phyloP scores from a whole-genome alignment of 2,797 vertebrate genomes.

The Peromyscus melanophrys region DNA sequence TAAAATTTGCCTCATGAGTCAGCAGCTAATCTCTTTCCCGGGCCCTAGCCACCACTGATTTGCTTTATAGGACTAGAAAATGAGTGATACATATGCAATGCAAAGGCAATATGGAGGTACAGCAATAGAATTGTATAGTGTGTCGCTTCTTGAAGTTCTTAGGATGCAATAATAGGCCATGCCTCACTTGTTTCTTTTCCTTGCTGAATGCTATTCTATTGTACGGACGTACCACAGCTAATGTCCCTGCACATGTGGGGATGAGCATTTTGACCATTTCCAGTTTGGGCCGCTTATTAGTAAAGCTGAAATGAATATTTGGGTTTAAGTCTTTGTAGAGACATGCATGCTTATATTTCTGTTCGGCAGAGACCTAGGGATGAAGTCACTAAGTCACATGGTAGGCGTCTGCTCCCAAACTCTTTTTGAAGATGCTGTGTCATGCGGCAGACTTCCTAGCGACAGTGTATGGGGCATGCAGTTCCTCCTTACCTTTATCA shows the following conservation, averaged over 20 bases:
- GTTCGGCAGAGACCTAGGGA: not conserved
- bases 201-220: not conserved
- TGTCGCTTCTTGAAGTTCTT: not conserved
- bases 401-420: not conserved
- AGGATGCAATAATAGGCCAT: not conserved
- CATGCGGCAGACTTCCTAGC: not conserved
- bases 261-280: conserved; percentile 7
- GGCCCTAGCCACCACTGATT: not conserved
- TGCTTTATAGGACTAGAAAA: not conserved
- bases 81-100: not conserved
- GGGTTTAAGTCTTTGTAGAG: not conserved
- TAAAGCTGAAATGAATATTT: not conserved
- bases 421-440: not conserved
- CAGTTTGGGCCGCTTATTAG: not conserved
- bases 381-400: not conserved
- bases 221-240: not conserved
- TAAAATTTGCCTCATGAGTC: not conserved
- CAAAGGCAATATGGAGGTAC: no score
- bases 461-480: not conserved
- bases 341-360: not conserved
- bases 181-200: not conserved
- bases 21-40: not conserved
- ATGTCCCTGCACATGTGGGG: not conserved
- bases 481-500: not conserved
- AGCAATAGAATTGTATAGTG: not conserved